Percentiles rank a stretch among this genome's conserved stretches.
phyloP scores from a whole-genome alignment of 2,797 vertebrate species.

The Borostomias antarcticus region DNA sequence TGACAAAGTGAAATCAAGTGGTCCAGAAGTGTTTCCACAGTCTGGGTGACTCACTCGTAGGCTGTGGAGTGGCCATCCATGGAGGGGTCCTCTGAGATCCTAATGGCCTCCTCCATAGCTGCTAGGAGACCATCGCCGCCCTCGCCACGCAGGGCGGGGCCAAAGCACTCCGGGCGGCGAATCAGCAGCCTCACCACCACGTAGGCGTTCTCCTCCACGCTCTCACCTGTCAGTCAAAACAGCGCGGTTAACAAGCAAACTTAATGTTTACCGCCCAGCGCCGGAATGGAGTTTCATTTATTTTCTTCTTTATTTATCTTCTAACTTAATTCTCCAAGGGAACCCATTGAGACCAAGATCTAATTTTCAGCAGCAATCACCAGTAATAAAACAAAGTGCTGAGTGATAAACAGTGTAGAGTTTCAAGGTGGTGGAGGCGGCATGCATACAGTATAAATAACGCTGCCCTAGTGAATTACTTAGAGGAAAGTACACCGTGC shows the following conservation, averaged over 20 bases:
- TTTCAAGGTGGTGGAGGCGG: slow-evolving; percentile 6
- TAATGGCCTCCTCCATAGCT: slow-evolving; percentile 92
- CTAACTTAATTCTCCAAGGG: too few relatives aligned
- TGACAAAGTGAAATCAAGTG: too few relatives aligned
- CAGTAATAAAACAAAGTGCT: too few relatives aligned
- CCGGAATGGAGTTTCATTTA: too few relatives aligned
- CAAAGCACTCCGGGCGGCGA: slow-evolving; percentile 93
- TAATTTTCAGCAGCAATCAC: too few relatives aligned
- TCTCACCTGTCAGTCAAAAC: slow-evolving; percentile 80
- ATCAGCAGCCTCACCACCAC: slow-evolving; percentile 91
- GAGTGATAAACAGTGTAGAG: too few relatives aligned
- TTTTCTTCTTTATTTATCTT: too few relatives aligned
- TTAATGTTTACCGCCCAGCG: neutral
- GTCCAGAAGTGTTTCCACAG: neutral
- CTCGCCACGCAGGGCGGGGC: slow-evolving; percentile 90
- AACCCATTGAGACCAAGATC: too few relatives aligned
- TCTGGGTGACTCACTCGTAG: slow-evolving; percentile 70
- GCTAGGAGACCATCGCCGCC: slow-evolving; percentile 89
- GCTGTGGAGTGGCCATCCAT: slow-evolving; percentile 82
- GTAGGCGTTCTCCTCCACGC: slow-evolving; percentile 95
- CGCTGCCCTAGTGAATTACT: too few relatives aligned
- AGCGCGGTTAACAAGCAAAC: neutral
- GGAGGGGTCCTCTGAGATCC: slow-evolving; percentile 86
- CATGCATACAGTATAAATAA: too few relatives aligned
- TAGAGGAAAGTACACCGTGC: too few relatives aligned